phyloP scores from a whole-genome alignment of 2,888 invertebrate species.

The Ectemnius cavifrons region DNA sequence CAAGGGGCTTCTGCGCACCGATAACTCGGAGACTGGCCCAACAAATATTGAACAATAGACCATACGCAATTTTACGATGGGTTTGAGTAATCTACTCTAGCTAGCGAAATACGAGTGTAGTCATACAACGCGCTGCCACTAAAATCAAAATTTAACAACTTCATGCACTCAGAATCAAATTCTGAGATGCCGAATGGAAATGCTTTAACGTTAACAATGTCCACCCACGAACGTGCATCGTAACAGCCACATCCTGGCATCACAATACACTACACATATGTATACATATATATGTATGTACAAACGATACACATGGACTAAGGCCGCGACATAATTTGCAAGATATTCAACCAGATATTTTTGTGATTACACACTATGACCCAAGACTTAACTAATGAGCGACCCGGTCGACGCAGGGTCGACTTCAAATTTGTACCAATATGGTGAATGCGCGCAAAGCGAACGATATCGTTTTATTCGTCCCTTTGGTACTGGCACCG shows the following conservation, averaged over 20 bases:
- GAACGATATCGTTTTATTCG: constrained; percentile 51
- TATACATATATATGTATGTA: constrained; percentile 17
- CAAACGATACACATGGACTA: constrained; percentile 34
- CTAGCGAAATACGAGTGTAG: background rate
- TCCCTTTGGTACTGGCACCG: constrained; percentile 46
- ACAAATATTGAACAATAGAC: too few species aligned
- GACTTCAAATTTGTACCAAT: constrained; percentile 53
- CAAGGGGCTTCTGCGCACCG: too few species aligned
- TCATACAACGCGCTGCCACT: too few species aligned
- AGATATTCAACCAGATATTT: constrained; percentile 72
- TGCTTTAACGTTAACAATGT: constrained; percentile 16
- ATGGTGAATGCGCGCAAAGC: constrained; percentile 32
- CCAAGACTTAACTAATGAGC: constrained; percentile 47
- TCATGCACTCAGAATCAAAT: constrained; percentile 22
- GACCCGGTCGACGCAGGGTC: constrained; percentile 38
- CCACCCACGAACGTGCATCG: constrained; percentile 16
- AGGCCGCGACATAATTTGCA: constrained; percentile 49
- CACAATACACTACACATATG: background rate
- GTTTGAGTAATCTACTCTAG: too few species aligned
- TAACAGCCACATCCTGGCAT: constrained; percentile 29
- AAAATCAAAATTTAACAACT: constrained; percentile 20
- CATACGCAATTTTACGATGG: too few species aligned
- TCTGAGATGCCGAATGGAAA: constrained; percentile 21
- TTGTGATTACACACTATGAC: constrained; percentile 70
- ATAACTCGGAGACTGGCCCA: too few species aligned